A percentile compares a stretch with the other conserved stretches of the same genome.
Evolutionary conservation across 2,888 invertebrate genomes (phyloP).

Genomic region (Syrista parreyssii): DNA sequence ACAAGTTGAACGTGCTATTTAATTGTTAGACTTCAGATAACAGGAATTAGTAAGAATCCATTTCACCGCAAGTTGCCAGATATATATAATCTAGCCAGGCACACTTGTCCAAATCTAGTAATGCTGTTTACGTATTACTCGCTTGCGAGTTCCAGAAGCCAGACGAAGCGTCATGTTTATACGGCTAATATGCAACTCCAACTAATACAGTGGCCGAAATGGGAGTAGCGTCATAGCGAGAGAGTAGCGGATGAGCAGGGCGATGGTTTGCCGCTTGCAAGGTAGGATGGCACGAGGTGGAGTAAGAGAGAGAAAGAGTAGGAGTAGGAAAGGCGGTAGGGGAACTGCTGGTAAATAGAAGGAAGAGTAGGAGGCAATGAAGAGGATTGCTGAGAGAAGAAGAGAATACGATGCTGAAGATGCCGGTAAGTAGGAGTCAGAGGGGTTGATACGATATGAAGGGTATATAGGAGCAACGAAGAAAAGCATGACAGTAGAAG

Average conservation of each 20-base stretch:
- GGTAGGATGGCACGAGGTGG: background rate
- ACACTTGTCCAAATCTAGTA: background rate
- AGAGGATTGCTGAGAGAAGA: background rate
- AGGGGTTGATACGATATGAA: background rate
- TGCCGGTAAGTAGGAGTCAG: background rate
- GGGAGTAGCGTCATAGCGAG: background rate
- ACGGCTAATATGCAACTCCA: background rate
- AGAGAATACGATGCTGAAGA: background rate
- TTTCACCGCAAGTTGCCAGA: background rate
- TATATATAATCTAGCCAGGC: background rate
- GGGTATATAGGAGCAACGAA: background rate
- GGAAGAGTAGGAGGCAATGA: background rate
- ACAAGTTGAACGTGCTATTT: background rate
- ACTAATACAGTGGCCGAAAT: background rate
- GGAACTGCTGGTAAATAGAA: background rate
- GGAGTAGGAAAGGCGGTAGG: background rate
- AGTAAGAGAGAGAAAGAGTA: background rate
- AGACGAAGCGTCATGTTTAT: slow-evolving; percentile 1
- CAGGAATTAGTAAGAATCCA: too few relatives aligned
- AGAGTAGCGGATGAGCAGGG: background rate
- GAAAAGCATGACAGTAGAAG: slow-evolving; percentile 1
- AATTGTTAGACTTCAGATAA: too few relatives aligned
- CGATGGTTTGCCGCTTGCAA: background rate
- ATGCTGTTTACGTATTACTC: background rate
- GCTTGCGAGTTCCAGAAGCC: background rate